Conservation (phyloP, 2,113 vertebrate genomes). For the Ictalurus punctatus region DNA sequence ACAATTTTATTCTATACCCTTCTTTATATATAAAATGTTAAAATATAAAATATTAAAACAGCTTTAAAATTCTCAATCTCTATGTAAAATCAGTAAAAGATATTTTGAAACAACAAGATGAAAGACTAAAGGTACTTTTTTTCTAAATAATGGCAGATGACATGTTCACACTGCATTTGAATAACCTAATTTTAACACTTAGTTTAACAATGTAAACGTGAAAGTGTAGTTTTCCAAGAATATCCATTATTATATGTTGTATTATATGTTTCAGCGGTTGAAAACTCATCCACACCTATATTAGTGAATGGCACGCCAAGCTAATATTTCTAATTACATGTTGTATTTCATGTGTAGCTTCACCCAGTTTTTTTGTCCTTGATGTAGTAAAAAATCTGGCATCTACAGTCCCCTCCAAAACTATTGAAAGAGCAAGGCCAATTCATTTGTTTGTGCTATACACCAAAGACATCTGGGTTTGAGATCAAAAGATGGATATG, state of each 20-base stretch:
- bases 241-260: background rate
- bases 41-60: background rate
- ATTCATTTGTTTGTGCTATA: no score
- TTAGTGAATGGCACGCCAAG: background rate
- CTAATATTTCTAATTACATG: background rate
- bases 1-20: background rate
- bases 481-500: no score
- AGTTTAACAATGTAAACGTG: background rate
- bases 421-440: no score
- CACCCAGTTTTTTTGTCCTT: background rate
- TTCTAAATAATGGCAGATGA: background rate
- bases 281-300: background rate
- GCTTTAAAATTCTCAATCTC: background rate
- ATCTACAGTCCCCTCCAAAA: no score
- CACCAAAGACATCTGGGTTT: no score
- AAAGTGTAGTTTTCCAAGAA: background rate
- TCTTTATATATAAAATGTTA: background rate
- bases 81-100: background rate
- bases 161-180: background rate
- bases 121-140: no score
- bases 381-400: background rate
- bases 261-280: background rate
- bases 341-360: background rate
- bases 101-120: no score
- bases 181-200: background rate